phyloP scores from a whole-genome alignment of 2,888 invertebrate genomes.

The Heliconius sara region DNA sequence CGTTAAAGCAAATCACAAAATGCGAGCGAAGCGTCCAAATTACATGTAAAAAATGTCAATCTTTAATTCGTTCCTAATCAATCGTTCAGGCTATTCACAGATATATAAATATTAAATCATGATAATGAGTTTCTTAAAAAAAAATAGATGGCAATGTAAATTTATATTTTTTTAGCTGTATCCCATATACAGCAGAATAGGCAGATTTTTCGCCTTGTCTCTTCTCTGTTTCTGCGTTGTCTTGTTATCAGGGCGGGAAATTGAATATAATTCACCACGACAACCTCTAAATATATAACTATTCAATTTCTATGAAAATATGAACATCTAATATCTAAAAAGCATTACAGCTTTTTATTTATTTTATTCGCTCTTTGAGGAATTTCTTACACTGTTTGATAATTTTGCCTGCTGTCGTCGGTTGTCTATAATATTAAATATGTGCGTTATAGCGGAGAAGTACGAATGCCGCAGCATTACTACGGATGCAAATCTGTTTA shows the following conservation, averaged over 20 bases:
- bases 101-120: not conserved
- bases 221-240: too few species aligned
- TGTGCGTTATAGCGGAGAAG: not conserved
- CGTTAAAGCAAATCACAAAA: too few species aligned
- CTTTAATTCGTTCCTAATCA: not conserved
- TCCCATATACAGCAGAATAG: too few species aligned
- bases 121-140: not conserved
- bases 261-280: too few species aligned
- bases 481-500: constrained; percentile 41
- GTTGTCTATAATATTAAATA: not conserved
- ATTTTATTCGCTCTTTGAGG: not conserved
- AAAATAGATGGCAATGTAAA: not conserved
- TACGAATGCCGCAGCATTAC: constrained; percentile 27
- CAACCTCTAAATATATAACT: too few species aligned
- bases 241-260: too few species aligned
- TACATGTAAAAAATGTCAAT: not conserved
- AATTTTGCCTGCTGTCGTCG: not conserved
- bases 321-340: not conserved
- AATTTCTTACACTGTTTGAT: not conserved
- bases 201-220: too few species aligned
- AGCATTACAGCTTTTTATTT: not conserved
- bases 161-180: not conserved
- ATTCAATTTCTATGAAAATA: not conserved
- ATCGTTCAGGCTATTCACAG: not conserved
- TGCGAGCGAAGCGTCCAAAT: not conserved